A percentile compares a stretch with the other conserved stretches of the same genome.
These are phyloP conservation scores for Crematogaster levior DNA, from an alignment of 2,888 invertebrate genomes.

Conservation along the genomic window DNA sequence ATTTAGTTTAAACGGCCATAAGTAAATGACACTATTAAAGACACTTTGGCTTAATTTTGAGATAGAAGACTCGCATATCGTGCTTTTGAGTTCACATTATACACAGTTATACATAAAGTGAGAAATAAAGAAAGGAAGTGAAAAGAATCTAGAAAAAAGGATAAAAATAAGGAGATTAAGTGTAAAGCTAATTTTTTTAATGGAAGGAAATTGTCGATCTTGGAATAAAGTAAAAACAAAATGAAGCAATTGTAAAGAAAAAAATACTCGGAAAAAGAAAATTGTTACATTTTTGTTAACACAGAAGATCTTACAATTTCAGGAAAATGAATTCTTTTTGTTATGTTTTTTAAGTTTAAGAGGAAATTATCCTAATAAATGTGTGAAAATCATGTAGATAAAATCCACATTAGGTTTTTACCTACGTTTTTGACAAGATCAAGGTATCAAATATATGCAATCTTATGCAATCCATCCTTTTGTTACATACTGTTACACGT, in stretches of 20 bases:
- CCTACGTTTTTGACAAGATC: no score
- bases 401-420: no score
- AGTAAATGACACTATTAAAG: not conserved
- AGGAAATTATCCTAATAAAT: no score
- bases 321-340: no score
- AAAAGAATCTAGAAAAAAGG: not conserved
- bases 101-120: not conserved
- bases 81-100: not conserved
- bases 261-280: not conserved
- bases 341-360: no score
- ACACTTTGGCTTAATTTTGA: not conserved
- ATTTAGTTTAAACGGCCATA: not conserved
- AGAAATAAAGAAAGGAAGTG: not conserved
- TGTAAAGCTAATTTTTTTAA: not conserved
- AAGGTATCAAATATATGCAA: no score
- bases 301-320: not conserved
- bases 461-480: not conserved
- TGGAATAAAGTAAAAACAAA: no score
- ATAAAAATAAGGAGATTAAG: not conserved
- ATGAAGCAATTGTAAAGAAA: not conserved
- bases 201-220: not conserved
- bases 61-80: not conserved
- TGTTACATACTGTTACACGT: no score
- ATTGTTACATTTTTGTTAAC: not conserved
- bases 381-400: no score